Evolutionary conservation across 2,888 invertebrate genomes (phyloP), one percentile per base, ranked within the genome.

Genomic region (Cecidostiba fungosa): DNA sequence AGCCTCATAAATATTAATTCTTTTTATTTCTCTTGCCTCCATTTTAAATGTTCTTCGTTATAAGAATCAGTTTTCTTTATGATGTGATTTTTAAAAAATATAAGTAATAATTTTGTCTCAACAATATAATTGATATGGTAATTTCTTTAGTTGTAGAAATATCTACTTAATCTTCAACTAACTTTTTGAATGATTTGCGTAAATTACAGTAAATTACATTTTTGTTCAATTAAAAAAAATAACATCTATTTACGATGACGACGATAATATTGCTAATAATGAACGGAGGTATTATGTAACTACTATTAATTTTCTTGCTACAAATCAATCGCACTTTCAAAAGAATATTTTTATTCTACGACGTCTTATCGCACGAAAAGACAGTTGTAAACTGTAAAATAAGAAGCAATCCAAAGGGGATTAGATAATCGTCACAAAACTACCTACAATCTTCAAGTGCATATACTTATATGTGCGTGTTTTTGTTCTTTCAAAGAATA

Each of bases 361-460:
- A 62, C 29, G 73, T 74, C 69, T 66, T 74, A 3, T 16, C 69
- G 26, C 32, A 36, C n/a, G n/a, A 50, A 36, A 54, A 78, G 74
- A 19, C 66, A 43, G 14, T 14, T 5, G 32, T 8, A 29, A 50
- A 77, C 72, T 86, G 36, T 43, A 26, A 77, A 86, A 80, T 19
- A 26, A 77, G 32, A 62, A 59, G 50, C 29, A 19, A 74, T 32
- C 29, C 19, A 39, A 72, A 69, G 54, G 26, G 16, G n/a, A 73
- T 86, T 86, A 80, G 76, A 32, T 83, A 86, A 86, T 72, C 39
- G n/a, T 3, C 12, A 70, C n/a, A 62, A 77, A 43, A 50, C 50
- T 50, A 50, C 29, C n/a, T 83, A 36, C 16, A 73, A 82, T 85
- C 32, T 77, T 73, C 26, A 73, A 50, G 23, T 5, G 19, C 29